A percentile compares a stretch with the other conserved stretches of the same genome.
Conservation (phyloP, 2,797 vertebrate genomes). For the Uromys caudimaculatus region DNA sequence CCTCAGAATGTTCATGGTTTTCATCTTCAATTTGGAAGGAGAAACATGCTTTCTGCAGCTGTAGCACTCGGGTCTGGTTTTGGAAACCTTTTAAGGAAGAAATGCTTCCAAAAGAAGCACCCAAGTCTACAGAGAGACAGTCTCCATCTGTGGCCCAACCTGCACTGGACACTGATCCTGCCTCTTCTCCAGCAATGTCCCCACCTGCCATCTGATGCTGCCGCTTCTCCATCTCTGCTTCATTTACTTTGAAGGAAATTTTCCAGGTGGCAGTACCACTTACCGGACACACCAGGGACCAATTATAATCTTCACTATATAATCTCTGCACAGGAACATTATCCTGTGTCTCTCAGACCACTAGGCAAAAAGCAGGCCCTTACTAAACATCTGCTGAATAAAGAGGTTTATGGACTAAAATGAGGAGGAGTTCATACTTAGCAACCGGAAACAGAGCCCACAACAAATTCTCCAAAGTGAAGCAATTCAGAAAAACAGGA, state of each 20-base stretch:
- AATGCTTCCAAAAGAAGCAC: conserved; percentile 67
- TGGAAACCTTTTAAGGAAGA: conserved; percentile 65
- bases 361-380: not conserved
- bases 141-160: not conserved
- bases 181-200: not conserved
- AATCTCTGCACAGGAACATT: not conserved
- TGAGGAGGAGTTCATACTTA: not conserved
- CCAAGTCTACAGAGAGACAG: conserved; percentile 32
- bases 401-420: not conserved
- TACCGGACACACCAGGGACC: not conserved
- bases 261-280: not conserved
- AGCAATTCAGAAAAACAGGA: not conserved
- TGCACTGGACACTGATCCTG: not conserved
- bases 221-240: not conserved
- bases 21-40: conserved; percentile 46
- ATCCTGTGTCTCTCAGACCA: not conserved
- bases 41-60: conserved; percentile 59
- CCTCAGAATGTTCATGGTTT: conserved; percentile 49
- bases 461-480: not conserved
- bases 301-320: not conserved
- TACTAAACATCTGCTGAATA: not conserved
- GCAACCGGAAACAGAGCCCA: not conserved
- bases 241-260: not conserved
- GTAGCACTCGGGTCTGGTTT: conserved; percentile 52
- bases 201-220: not conserved